Evolutionary conservation across 1,140 invertebrate genomes (phyloP).

Genomic region (Eueides isabella): DNA sequence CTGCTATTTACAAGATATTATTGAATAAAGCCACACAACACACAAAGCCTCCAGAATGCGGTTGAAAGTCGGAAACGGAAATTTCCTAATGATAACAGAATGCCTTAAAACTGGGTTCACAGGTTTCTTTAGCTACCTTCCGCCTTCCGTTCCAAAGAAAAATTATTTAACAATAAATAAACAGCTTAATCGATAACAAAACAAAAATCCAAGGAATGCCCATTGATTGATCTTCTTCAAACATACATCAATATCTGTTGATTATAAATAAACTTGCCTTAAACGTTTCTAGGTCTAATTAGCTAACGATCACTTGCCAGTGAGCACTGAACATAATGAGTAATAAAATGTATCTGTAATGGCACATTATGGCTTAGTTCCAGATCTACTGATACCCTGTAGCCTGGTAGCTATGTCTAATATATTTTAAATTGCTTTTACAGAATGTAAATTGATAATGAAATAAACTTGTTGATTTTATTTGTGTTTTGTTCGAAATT

Average conservation of each 20-base stretch:
- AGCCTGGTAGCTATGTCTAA: neutral
- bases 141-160: too few relatives aligned
- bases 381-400: slow-evolving; percentile 1
- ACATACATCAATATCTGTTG: neutral
- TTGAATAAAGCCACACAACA: neutral
- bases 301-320: slow-evolving; percentile 14
- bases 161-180: too few relatives aligned
- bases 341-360: slow-evolving; percentile 21
- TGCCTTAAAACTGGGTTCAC: too few relatives aligned
- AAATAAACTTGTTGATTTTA: neutral
- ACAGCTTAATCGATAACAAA: too few relatives aligned
- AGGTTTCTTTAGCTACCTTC: too few relatives aligned
- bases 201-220: too few relatives aligned
- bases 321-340: slow-evolving; percentile 24
- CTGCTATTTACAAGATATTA: too few relatives aligned
- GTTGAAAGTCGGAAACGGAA: too few relatives aligned
- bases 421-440: neutral
- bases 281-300: slow-evolving; percentile 21
- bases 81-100: too few relatives aligned
- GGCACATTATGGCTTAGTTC: neutral
- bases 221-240: neutral
- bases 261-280: neutral
- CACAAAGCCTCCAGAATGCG: too few relatives aligned
- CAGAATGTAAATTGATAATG: neutral
- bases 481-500: neutral